Base-by-base conservation (phyloP, 1,140 invertebrate genomes). In the Conopomorpha cramerella region DNA sequence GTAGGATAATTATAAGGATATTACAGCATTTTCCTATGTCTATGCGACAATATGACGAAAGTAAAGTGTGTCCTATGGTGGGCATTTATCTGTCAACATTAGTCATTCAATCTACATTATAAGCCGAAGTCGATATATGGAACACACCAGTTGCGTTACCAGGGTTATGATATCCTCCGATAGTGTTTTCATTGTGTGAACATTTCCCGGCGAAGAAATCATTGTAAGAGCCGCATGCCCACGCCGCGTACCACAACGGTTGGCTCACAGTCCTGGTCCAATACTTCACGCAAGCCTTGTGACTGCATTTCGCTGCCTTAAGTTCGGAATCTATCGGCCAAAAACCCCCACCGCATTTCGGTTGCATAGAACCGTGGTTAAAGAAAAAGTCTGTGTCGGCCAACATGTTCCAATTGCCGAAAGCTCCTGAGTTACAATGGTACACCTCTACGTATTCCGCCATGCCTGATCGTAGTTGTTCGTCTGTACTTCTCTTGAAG, bases 311-410 rank as follows among this genome's bases (percentile, higher is more conserved):
- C 6, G 27, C 31, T 10, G 32, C 34, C 7, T 30, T 4, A 12
- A 6, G n/a, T n/a, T n/a, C n/a, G n/a, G n/a, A n/a, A n/a, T n/a
- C n/a, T n/a, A 13, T 7, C 7, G 13, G 12, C 28, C 28, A 12
- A 30, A 12, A 25, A 25, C 6, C 23, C 28, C 4, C 4, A 4
- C 11, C 30, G 30, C 81, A 81, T 3, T 77, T 77, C 3, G 79
- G 78, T 43, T 83, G 81, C 4, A 41, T 30, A 2, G 51, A 41
- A 2, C 39, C 49, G 3, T 80, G 79, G 45, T 83, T 82, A 15
- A 78, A 78, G 43, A 74, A 83, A 46, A 81, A 83, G 46, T 83
- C 81, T 1, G 71, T 53, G 38, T 79, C 71, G 4, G 77, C 76
- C 10, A 66, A 51, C 2, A 59, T 45, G 11, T 55, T 51, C 17